Evolutionary conservation across 2,113 vertebrate species (phyloP), one percentile per base, ranked within the genome.

Genomic region (Hirundichthys speculiger): DNA sequence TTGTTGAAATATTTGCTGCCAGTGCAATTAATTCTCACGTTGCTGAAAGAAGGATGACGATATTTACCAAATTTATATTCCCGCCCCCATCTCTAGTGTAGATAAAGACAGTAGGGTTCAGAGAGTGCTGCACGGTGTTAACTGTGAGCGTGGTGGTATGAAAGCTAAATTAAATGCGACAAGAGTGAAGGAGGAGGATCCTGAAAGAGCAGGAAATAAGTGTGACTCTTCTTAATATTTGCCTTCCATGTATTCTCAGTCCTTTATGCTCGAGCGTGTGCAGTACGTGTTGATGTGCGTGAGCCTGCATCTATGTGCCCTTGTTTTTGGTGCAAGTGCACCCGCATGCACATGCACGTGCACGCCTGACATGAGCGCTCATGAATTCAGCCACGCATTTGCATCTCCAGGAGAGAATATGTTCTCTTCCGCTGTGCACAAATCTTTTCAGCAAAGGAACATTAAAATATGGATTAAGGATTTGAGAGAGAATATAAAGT

Each of bases 81-180:
- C 25, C 3, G n/a, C n/a, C 25, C 25, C 25, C 25, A 27, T 6
- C 3, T 27, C 25, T 27, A 27, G 3, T 27, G 3, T 27, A 27
- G 25, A 27, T 27, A 6, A 27, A 27, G 25, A 6, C 25, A 27
- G 25, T 4, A 27, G 6, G 6, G 6, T 3, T 27, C 3, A 27
- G 3, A 70, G 66, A 66, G 71, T 46, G 73, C 56, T 18, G 70
- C 58, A 65, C 69, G 77, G 68, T 60, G 73, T 72, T 27, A 49
- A 64, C 71, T 54, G 72, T 79, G 67, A 79, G 77, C 62, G 78
- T 62, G 69, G 68, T 65, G 60, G 64, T 65, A 66, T 70, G 60
- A 83, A 81, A 79, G 47, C 15, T 42, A 64, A 66, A 79, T 78
- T 78, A 70, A 68, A 83, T 57, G 67, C 19, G 24, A 41, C 4